Evolutionary conservation across 2,113 vertebrate genomes (phyloP), one percentile per base, ranked within the genome.

Genomic region (Thryonomys swinderianus): DNA sequence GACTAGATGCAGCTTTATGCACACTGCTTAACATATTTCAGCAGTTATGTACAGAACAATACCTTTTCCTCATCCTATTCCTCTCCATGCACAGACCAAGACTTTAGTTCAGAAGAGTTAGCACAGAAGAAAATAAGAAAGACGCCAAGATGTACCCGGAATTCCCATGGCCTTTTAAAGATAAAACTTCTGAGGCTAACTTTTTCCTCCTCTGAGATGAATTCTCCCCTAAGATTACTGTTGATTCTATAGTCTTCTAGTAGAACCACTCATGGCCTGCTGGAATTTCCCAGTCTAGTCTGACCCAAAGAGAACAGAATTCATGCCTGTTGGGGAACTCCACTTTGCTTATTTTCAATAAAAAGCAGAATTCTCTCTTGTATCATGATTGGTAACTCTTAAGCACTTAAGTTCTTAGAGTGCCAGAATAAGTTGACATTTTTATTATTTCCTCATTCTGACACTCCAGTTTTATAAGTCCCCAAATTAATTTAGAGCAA

Each of bases 401-500:
- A 40, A 37, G 23, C 66, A 45, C n/a, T 94, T 91, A 55, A 92
- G 48, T 67, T 95, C 45, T 90, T 81, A 62, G n/a, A 45, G 20
- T 85, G 16, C 83, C 74, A 81, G 16, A 1, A 0, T 90, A 83
- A 94, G 59, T 20, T 84, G 59, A 86, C 45, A 90, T 6, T 86
- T 76, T 57, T 14, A 73, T 51, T 79, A 34, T 88, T 92, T 88
- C n/a, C 34, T 83, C 23, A 74, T 87, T 79, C 57, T 71, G 66
- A 16, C 61, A 74, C 11, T 82, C 55, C 78, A 74, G 32, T 53
- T 94, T 88, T 85, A 69, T 87, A 83, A 94, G 85, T 67, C n/a
- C 57, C 78, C 7, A 87, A 90, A 92, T 92, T 90, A 95, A 92
- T 62, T 88, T 66, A 85, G 55, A 90, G 34, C 42, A 97, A 55